Evolutionary conservation across 2,888 invertebrate genomes (phyloP), one percentile per base, ranked within the genome.

Genomic region (Coecobrya sp.): DNA sequence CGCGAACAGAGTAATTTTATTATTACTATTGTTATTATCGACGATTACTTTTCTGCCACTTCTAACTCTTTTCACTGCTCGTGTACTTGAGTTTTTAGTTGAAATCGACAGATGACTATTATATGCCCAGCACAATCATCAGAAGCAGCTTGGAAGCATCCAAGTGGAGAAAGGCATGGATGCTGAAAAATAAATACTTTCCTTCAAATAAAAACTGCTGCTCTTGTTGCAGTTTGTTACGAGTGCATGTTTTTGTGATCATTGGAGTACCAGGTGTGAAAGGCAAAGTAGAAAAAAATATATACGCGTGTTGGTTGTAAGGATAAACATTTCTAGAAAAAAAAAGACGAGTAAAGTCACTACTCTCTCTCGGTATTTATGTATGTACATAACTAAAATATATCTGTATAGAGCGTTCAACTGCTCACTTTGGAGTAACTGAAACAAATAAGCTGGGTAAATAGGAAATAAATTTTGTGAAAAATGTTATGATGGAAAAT

Each of bases 261-360:
- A 65, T 65, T 25, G 25, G 27, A 65, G 27, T 13, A 65, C 65
- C 65, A 65, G 65, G 65, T 65, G 65, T 27, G n/a, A 13, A 11
- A 13, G 13, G 49, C 65, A 65, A 65, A 65, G n/a, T 27, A 27
- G 27, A 11, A 65, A 65, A n/a, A n/a, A n/a, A n/a, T n/a, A n/a
- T n/a, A 65, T 65, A 5, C 65, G 25, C 4, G 5, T 65, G n/a
- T n/a, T n/a, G n/a, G n/a, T n/a, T n/a, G 7, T 22, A 16, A 13
- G 59, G 19, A 70, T 7, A 36, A 36, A 36, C 70, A 70, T 36
- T 2, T 36, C 36, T 36, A 7, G 36, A 7, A 36, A 7, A 36
- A 36, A 36, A 7, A 7, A 36, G 36, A 4, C 36, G 36, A 36
- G 36, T 36, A 7, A 7, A 36, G 36, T 36, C 36, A 36, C 3